Percentiles rank a stretch among this genome's conserved stretches.
Evolutionary conservation across 1,140 invertebrate species (phyloP).

Genomic region (honey bee (Apis mellifera)): DNA sequence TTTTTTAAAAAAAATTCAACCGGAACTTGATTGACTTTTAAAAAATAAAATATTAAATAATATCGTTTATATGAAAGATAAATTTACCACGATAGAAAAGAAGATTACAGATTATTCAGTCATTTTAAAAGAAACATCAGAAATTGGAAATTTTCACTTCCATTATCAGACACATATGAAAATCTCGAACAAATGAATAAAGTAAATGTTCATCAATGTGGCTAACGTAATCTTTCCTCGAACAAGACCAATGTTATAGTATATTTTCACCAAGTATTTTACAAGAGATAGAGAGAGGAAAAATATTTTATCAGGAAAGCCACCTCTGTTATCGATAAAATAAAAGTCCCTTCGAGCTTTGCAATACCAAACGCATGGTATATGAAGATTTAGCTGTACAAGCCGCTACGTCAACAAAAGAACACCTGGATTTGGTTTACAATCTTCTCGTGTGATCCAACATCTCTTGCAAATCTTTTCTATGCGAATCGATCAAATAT

Average conservation of each 20-base stretch:
- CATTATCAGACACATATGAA: too few species aligned
- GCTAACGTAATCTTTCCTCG: background rate
- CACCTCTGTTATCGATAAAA: slow-evolving; percentile 59
- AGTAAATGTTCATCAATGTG: background rate
- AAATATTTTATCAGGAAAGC: slow-evolving; percentile 69
- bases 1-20: too few species aligned
- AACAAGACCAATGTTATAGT: slow-evolving; percentile 23
- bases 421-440: slow-evolving; percentile 30
- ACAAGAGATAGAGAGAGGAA: slow-evolving; percentile 48
- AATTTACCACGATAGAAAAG: too few species aligned
- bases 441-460: background rate
- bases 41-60: too few species aligned
- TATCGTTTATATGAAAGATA: too few species aligned
- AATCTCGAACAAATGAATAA: background rate
- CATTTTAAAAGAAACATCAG: too few species aligned
- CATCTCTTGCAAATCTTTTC: background rate
- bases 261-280: slow-evolving; percentile 61
- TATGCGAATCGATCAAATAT: background rate
- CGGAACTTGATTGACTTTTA: too few species aligned
- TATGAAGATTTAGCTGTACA: slow-evolving; percentile 20
- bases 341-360: slow-evolving; percentile 64
- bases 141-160: too few species aligned
- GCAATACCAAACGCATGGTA: slow-evolving; percentile 46
- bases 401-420: slow-evolving; percentile 20
- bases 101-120: too few species aligned